Conservation (phyloP, 92 coral and sea anemone genomes). For the Blastomussa wellsi region DNA sequence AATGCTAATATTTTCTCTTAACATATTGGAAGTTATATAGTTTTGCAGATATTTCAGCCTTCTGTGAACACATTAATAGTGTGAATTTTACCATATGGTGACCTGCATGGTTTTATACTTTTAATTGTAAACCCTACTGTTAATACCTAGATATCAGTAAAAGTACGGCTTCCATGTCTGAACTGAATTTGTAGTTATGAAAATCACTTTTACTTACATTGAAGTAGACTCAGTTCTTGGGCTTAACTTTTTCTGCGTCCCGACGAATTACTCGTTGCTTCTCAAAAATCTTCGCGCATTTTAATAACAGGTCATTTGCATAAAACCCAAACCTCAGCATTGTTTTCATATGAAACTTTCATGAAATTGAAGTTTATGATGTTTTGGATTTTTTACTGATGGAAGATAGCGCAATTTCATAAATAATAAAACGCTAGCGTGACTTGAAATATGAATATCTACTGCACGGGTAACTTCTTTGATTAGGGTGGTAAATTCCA, state of each 20-base stretch:
- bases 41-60: neutral
- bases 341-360: slow-evolving; percentile 19
- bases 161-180: neutral
- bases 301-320: slow-evolving; percentile 18
- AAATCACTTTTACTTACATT: slow-evolving; percentile 6
- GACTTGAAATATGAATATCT: neutral
- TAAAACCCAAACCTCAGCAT: slow-evolving; percentile 14
- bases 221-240: neutral
- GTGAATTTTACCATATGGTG: slow-evolving; percentile 17
- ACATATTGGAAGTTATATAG: neutral
- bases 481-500: neutral
- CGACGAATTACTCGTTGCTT: neutral
- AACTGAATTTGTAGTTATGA: neutral
- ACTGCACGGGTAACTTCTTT: neutral
- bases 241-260: neutral
- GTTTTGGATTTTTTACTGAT: neutral
- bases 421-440: neutral
- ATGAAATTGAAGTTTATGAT: neutral
- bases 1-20: neutral
- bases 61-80: neutral
- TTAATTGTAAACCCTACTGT: neutral
- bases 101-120: neutral
- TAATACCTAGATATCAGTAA: neutral
- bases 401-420: slow-evolving; percentile 7
- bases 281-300: neutral